Conservation (phyloP, 1,140 invertebrate genomes). For the Pogonognathellus flavescens region DNA sequence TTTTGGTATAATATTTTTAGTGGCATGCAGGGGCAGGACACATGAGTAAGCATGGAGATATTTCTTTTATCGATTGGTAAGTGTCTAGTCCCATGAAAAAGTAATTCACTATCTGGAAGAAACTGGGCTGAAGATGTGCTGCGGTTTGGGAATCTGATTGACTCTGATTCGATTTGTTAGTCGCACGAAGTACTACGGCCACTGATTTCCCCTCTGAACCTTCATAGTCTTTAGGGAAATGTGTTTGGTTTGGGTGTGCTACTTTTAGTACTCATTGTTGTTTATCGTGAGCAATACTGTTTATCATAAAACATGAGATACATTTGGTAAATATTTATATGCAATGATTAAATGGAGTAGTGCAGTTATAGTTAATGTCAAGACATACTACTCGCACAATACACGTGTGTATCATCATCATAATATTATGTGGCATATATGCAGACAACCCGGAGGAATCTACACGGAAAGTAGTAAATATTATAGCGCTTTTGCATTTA, state of each 20-base stretch:
- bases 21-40: constrained; percentile 31
- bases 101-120: constrained; percentile 52
- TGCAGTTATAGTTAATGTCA: too few relatives aligned
- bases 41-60: constrained; percentile 36
- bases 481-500: too few relatives aligned
- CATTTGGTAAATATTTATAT: constrained; percentile 56
- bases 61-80: constrained; percentile 50
- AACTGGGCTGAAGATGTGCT: constrained; percentile 57
- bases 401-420: too few relatives aligned
- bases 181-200: constrained; percentile 53
- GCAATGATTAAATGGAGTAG: constrained; percentile 48
- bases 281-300: constrained; percentile 44
- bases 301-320: constrained; percentile 54
- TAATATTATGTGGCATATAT: too few relatives aligned
- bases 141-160: constrained; percentile 63
- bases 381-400: too few relatives aligned
- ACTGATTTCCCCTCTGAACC: constrained; percentile 63
- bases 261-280: constrained; percentile 43
- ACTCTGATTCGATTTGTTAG: constrained; percentile 64
- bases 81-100: constrained; percentile 54
- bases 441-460: too few relatives aligned
- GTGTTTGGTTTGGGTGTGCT: constrained; percentile 44
- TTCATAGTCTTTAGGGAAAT: constrained; percentile 59
- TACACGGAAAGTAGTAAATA: too few relatives aligned
- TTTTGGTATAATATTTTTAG: constrained; percentile 51